These are phyloP conservation scores for Percina caprodes DNA, from an alignment of 2,113 vertebrate genomes.

Conservation along the genomic window DNA sequence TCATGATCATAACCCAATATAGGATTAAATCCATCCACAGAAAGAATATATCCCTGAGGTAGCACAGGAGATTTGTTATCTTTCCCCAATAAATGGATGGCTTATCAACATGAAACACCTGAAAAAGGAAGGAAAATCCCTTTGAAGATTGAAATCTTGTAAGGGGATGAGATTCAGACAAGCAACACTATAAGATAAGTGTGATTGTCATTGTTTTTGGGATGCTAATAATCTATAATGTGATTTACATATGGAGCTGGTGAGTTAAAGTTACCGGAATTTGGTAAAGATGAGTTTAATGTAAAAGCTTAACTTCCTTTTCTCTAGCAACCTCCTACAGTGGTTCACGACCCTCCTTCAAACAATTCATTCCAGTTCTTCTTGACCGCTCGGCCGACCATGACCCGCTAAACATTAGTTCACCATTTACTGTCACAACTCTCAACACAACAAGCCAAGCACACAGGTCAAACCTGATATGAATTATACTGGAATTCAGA, in stretches of 20 bases:
- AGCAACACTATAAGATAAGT: slow-evolving; percentile 1
- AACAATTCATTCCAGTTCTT: background rate
- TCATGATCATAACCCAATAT: background rate
- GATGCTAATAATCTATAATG: slow-evolving; percentile 11
- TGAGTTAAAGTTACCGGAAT: background rate
- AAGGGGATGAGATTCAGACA: slow-evolving; percentile 6
- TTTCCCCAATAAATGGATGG: background rate
- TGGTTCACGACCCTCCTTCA: background rate
- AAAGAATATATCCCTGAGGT: background rate
- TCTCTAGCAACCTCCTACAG: background rate
- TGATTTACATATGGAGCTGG: background rate
- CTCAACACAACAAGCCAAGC: background rate
- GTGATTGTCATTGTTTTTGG: slow-evolving; percentile 2
- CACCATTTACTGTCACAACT: slow-evolving; percentile 4
- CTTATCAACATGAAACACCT: slow-evolving; percentile 24
- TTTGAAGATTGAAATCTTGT: slow-evolving; percentile 35
- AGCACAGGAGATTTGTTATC: background rate
- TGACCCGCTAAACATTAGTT: slow-evolving; percentile 1
- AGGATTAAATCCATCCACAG: background rate
- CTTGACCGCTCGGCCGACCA: background rate
- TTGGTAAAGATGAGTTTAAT: background rate
- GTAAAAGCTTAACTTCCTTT: background rate
- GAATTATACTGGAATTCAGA: background rate
- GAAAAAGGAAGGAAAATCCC: slow-evolving; percentile 26
- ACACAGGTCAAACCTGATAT: slow-evolving; percentile 6